These are phyloP conservation scores for Papilio aristodemus DNA, from an alignment of 1,140 invertebrate species.

Conservation along the genomic window DNA sequence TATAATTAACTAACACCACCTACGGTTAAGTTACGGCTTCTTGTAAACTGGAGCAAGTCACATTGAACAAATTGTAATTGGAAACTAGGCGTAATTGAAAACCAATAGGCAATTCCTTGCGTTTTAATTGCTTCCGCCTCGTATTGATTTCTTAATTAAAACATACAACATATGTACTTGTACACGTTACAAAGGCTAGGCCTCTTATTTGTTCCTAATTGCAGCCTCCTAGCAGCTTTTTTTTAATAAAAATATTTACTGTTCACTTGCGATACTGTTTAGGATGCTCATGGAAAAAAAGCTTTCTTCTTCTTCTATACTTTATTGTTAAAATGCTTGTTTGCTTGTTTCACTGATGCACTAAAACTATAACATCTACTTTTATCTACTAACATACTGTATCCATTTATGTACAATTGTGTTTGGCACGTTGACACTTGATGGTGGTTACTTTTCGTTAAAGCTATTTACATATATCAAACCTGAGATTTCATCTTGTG, in stretches of 20 bases:
- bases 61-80: background rate
- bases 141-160: conserved; percentile 25
- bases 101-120: conserved; percentile 16
- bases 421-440: too few relatives aligned
- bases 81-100: conserved; percentile 26
- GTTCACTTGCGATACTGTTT: conserved; percentile 16
- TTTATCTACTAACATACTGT: too few relatives aligned
- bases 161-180: conserved; percentile 22
- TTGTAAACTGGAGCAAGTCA: background rate
- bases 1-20: too few relatives aligned
- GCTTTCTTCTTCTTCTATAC: background rate
- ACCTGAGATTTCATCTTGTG: too few relatives aligned
- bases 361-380: too few relatives aligned
- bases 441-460: too few relatives aligned
- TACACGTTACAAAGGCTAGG: conserved; percentile 21
- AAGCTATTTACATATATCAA: too few relatives aligned
- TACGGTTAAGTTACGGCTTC: background rate
- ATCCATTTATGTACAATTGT: too few relatives aligned
- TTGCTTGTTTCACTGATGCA: background rate
- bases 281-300: background rate
- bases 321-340: background rate
- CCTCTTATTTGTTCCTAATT: conserved; percentile 20
- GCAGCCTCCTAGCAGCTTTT: conserved; percentile 18
- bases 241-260: conserved; percentile 24
- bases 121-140: conserved; percentile 19